Percentiles rank a stretch among this genome's conserved stretches.
Conservation (phyloP, 2,113 vertebrate genomes). For the Hemiscyllium ocellatum region DNA sequence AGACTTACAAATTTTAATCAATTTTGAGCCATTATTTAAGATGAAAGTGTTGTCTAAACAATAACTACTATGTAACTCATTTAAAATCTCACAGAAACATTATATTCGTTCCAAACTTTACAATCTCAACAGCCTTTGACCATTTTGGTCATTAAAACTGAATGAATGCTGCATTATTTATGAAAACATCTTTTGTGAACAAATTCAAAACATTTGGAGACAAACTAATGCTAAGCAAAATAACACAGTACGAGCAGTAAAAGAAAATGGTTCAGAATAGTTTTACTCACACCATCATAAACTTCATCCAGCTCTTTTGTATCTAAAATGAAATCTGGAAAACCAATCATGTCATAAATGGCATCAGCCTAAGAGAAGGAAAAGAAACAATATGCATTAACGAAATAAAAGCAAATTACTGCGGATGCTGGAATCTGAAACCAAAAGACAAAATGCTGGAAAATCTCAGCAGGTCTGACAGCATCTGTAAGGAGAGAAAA, state of each 20-base stretch:
- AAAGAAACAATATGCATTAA: neutral
- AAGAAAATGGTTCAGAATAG: neutral
- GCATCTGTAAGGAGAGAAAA: no score
- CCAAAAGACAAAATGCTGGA: no score
- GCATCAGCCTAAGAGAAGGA: slow-evolving; percentile 72
- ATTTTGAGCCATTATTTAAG: neutral
- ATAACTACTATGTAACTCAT: neutral
- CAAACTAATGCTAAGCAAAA: neutral
- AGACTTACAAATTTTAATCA: neutral
- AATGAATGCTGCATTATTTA: neutral
- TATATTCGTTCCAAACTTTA: neutral
- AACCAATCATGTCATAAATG: slow-evolving; percentile 97
- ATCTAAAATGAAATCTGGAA: slow-evolving; percentile 94
- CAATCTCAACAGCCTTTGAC: neutral
- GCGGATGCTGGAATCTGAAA: no score
- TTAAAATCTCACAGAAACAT: neutral
- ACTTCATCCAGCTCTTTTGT: slow-evolving; percentile 90
- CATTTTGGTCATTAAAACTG: neutral
- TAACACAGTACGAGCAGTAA: neutral
- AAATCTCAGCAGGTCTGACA: no score
- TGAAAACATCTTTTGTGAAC: neutral
- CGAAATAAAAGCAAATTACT: neutral
- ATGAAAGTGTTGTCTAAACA: neutral
- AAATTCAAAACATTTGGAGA: neutral
- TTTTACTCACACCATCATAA: slow-evolving; percentile 78